phyloP scores from a whole-genome alignment of 2,113 vertebrate species.

The Dicerorhinus sumatrensis region DNA sequence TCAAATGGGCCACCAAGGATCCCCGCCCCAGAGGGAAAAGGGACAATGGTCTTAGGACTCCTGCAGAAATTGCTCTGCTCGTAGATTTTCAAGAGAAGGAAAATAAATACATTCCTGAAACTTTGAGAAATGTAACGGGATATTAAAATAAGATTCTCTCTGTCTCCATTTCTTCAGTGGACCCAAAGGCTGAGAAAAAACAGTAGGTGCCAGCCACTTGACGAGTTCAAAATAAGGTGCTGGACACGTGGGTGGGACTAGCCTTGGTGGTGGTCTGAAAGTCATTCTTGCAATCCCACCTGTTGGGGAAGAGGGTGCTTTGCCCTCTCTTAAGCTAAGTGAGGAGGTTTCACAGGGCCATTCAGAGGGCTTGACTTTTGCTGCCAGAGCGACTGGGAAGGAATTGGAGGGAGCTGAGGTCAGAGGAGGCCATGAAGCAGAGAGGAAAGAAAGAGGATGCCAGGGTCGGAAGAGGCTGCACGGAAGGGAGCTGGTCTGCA shows the following conservation, averaged over 20 bases:
- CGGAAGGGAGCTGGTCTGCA: not conserved
- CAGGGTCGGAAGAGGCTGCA: not conserved
- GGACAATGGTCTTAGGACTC: accelerated
- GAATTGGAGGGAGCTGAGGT: not conserved
- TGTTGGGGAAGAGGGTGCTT: not conserved
- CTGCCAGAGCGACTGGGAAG: not conserved
- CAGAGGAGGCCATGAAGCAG: not conserved
- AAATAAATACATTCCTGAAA: not conserved
- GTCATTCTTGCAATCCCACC: not conserved
- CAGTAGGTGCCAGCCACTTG: not conserved
- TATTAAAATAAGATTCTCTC: not conserved
- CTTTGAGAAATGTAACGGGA: not conserved
- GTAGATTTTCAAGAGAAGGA: not conserved
- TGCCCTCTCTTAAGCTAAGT: not conserved
- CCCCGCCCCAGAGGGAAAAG: not conserved
- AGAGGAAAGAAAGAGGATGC: not conserved
- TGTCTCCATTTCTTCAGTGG: not conserved
- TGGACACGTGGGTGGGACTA: not conserved
- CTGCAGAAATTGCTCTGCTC: not conserved
- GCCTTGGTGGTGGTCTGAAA: not conserved
- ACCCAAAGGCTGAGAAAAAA: not conserved
- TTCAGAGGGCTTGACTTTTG: not conserved
- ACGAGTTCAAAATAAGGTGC: not conserved
- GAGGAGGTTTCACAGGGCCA: not conserved
- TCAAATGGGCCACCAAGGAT: not conserved